Base-by-base conservation (phyloP, 1,140 invertebrate genomes). In the Monomorium pharaonis region DNA sequence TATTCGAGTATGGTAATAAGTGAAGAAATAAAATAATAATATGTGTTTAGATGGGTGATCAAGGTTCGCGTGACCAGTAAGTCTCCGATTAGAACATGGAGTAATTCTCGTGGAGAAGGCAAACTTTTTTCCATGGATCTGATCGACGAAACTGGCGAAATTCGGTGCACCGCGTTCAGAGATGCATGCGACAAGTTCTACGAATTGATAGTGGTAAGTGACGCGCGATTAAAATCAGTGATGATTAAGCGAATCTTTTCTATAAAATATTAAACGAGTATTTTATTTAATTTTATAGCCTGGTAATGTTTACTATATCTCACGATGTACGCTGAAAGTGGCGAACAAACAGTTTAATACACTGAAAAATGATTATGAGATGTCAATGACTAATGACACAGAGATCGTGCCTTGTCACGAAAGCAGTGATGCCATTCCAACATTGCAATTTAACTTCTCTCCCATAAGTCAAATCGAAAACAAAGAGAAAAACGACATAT, bases 321-420 rank as follows among this genome's bases (percentile, higher is more conserved):
- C 97, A 33, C 97, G 97, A 87, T 98, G 97, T 76, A 93, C 95
- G 27, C 92, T 99, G 10, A 99, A 99, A 94, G 96, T 97, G 21
- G 99, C 99, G 0, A 99, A 99, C 93, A 99, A 99, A 93, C 96
- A 98, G 91, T 99, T 97, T 92, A 96, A 96, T 18, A 96, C 95
- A 58, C 93, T 99, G 14, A 98, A 98, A 65, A 98, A 99, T 94
- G 98, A 99, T 93, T 99, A 99, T 93, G 99, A 99, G 93, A 98
- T 99, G 97, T 98, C 98, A 0, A 97, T 99, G 89, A 97, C 95
- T n/a, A 94, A 95, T 24, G 98, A 99, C 47, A 98, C 98, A 0
- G 95, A 97, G 88, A 96, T 99, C 9, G 95, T 97, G 51, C 96
- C 96, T 69, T 98, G 97, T 90, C 95, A 95, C 69, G 96, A 97